Base-by-base conservation (phyloP, 2,113 vertebrate species). In the Panthera tigris region DNA sequence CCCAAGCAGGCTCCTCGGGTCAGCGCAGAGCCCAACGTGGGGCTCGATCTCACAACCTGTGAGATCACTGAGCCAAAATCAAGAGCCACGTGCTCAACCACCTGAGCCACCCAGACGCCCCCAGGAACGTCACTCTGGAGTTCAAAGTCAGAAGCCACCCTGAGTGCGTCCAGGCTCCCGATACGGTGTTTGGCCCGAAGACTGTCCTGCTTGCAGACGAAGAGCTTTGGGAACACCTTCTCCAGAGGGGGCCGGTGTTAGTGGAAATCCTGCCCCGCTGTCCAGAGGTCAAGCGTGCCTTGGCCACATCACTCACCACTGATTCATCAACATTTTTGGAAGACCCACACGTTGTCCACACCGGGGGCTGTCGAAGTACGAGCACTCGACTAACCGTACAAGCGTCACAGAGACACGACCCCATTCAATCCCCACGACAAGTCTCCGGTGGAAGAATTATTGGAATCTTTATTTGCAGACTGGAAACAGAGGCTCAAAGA, bases 341-440 rank as follows among this genome's bases (percentile, higher is more conserved):
- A 48, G 13, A n/a, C 0, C 55, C 5, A 61, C 8, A 18, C 25
- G 18, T 63, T 63, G 2, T 79, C 52, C 61, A 41, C 45, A 69
- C 15, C 0, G 19, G 41, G 55, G 33, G 14, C 9, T 27, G 27
- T n/a, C 9, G 0, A 45, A 45, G 45, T 45, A 45, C 45, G 0
- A 29, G 19, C 12, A 16, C 41, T 48, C 89, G 19, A 15, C 36
- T 5, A 10, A 29, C 3, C 13, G n/a, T 39, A 36, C 10, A 57
- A 48, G 15, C 11, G 12, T 14, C 11, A 0, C 25, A 45, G 41
- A 18, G 18, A 76, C 14, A 48, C 7, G 1, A 21, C 39, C 14
- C n/a, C 4, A 29, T 29, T 87, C n/a, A 41, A 73, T 27, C 10
- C n/a, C 16, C 27, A 19, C 16, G 25, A 68, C 23, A 91, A 45